A percentile compares a stretch with the other conserved stretches of the same genome.
phyloP scores from a whole-genome alignment of 2,113 vertebrate genomes.

The Ceyx margarethae region DNA sequence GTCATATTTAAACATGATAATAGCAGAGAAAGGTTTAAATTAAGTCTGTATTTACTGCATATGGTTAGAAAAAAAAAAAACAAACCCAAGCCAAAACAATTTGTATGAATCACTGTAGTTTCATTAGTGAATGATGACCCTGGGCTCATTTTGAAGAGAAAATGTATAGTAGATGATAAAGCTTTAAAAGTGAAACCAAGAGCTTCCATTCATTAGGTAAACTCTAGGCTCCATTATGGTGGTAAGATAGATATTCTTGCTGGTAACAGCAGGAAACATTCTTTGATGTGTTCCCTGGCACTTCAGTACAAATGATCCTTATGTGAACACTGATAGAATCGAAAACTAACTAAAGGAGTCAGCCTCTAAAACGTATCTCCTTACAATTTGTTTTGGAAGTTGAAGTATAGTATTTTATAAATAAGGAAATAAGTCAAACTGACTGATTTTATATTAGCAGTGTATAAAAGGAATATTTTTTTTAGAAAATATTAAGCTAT shows the following conservation, averaged over 20 bases:
- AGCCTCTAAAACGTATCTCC: background rate
- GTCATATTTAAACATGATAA: background rate
- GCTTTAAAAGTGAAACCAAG: background rate
- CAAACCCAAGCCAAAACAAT: background rate
- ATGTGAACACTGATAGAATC: background rate
- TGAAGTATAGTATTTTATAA: background rate
- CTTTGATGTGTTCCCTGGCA: conserved; percentile 14
- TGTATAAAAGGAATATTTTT: background rate
- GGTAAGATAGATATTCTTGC: background rate
- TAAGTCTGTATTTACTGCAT: background rate
- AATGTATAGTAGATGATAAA: background rate
- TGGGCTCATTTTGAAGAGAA: background rate
- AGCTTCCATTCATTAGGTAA: background rate
- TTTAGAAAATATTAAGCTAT: background rate
- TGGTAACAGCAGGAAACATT: conserved; percentile 7
- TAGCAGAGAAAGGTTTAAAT: too few relatives aligned
- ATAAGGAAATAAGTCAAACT: background rate
- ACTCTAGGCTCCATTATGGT: accelerated
- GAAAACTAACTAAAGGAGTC: background rate
- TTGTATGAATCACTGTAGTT: background rate
- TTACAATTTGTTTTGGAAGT: background rate
- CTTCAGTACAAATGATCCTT: conserved; percentile 3
- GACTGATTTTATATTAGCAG: background rate
- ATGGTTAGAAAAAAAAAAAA: background rate
- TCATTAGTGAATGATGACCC: background rate